Conservation (phyloP, 2,888 invertebrate genomes). For the Andrena praecox region DNA sequence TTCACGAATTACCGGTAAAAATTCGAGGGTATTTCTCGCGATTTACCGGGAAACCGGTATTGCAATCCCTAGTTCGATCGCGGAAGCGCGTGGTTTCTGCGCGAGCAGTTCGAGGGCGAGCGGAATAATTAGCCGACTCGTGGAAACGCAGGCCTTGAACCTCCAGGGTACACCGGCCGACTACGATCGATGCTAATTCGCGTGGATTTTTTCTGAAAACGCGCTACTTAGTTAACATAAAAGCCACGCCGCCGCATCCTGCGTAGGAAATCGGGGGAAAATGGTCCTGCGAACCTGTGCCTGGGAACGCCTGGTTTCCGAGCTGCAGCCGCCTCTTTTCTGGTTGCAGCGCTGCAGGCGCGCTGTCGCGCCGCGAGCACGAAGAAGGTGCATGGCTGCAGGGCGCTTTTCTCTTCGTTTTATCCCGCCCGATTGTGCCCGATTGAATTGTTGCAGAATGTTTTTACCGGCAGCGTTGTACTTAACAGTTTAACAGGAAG, state of each 20-base stretch:
- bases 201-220: neutral
- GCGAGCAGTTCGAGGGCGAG: constrained; percentile 1
- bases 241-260: neutral
- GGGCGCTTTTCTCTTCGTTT: too few species aligned
- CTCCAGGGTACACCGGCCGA: neutral
- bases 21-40: too few species aligned
- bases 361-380: too few species aligned
- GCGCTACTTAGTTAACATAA: neutral
- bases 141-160: constrained; percentile 29
- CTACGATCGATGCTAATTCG: neutral
- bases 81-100: constrained; percentile 17
- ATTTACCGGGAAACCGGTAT: too few species aligned
- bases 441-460: too few species aligned
- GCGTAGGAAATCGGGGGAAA: neutral
- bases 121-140: neutral
- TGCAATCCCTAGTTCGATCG: too few species aligned
- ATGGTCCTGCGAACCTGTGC: neutral
- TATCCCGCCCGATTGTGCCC: too few species aligned
- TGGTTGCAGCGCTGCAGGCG: too few species aligned
- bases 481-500: constrained; percentile 27
- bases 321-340: neutral
- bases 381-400: too few species aligned
- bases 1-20: too few species aligned
- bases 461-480: neutral
- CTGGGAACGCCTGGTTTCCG: neutral